Evolutionary conservation across 2,888 invertebrate species (phyloP).

Genomic region (Pristionchus maxplancki): DNA sequence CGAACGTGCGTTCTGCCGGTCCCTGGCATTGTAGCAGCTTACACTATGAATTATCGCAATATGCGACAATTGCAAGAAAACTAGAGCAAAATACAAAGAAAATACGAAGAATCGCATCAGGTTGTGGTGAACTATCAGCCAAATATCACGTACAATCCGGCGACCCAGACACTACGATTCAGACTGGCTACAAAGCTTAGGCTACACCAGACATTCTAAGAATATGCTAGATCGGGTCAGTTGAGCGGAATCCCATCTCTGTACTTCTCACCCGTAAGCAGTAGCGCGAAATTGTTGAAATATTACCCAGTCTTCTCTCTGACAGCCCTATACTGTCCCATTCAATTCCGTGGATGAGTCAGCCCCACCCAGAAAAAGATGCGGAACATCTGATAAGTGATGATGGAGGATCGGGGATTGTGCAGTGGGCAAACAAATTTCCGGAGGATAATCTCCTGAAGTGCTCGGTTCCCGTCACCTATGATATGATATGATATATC

Average conservation of each 20-base stretch:
- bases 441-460: not conserved
- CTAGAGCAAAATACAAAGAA: not conserved
- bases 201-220: not conserved
- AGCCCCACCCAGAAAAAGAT: not conserved
- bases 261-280: no score
- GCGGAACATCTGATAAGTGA: not conserved
- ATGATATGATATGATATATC: not conserved
- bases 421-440: not conserved
- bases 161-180: slow-evolving; percentile 4
- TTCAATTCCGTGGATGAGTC: no score
- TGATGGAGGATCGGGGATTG: not conserved
- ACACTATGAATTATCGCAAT: no score
- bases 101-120: not conserved
- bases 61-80: no score
- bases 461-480: not conserved
- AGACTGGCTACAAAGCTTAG: no score
- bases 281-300: no score
- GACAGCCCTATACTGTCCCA: no score
- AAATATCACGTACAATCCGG: not conserved
- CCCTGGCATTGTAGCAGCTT: no score
- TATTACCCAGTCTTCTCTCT: no score
- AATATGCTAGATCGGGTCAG: not conserved
- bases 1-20: no score
- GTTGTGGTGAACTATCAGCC: not conserved
- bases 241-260: no score